These are phyloP conservation scores for Eurois occulta DNA, from an alignment of 2,888 invertebrate species.

Conservation along the genomic window DNA sequence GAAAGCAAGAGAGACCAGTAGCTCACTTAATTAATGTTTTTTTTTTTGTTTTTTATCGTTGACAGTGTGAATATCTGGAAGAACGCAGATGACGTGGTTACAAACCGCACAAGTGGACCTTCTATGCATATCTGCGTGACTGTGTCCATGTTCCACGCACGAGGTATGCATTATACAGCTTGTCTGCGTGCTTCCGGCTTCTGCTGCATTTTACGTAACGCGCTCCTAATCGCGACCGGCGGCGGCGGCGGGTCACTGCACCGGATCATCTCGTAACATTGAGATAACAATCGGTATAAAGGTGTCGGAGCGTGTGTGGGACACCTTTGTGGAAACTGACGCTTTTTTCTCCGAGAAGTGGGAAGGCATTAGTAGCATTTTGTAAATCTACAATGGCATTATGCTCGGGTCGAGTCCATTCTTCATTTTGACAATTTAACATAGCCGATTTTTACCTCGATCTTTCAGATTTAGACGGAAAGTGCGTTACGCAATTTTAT, in stretches of 20 bases:
- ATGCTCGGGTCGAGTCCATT: neutral
- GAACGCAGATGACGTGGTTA: neutral
- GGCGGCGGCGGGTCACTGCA: conserved; percentile 32
- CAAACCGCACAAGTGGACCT: conserved; percentile 4
- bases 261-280: conserved; percentile 32
- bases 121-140: neutral
- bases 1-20: neutral
- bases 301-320: neutral
- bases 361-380: neutral
- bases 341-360: neutral
- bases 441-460: neutral
- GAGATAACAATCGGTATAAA: conserved; percentile 38
- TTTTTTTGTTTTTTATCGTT: neutral
- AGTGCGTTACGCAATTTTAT: neutral
- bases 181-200: conserved; percentile 46
- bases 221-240: conserved; percentile 48
- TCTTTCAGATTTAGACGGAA: neutral
- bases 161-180: conserved; percentile 43
- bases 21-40: neutral
- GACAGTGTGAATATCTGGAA: neutral
- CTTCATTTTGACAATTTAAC: neutral
- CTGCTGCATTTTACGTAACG: conserved; percentile 57
- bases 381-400: neutral
- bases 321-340: neutral
- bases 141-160: conserved; percentile 29